A percentile compares a stretch with the other conserved stretches of the same genome.
Evolutionary conservation across 2,113 vertebrate genomes (phyloP).

Genomic region (Passerina amoena): DNA sequence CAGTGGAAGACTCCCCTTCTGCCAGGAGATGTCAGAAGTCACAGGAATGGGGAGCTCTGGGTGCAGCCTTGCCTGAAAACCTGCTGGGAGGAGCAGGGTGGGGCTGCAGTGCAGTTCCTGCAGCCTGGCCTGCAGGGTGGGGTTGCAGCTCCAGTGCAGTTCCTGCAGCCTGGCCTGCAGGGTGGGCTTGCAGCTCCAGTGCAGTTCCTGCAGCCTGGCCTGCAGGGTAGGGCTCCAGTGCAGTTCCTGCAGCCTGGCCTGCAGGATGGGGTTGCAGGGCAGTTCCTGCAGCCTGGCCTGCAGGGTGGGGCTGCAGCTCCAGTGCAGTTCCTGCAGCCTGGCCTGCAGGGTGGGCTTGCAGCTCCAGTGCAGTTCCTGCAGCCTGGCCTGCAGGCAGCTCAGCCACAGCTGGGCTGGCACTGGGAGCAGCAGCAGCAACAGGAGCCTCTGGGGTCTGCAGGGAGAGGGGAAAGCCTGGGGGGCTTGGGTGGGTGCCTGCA

Average conservation of each 20-base stretch:
- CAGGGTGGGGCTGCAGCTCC: no score
- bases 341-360: no score
- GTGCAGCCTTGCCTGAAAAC: not conserved
- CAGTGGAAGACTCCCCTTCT: not conserved
- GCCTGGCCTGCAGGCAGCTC: not conserved
- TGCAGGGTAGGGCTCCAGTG: not conserved
- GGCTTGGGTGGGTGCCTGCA: not conserved
- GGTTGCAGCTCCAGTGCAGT: no score
- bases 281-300: not conserved
- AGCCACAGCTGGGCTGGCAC: no score
- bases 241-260: fast-evolving
- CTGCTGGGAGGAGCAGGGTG: not conserved
- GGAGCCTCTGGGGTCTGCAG: not conserved
- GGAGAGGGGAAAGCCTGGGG: not conserved
- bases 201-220: no score
- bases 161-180: not conserved
- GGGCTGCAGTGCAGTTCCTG: not conserved
- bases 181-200: no score
- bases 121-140: no score
- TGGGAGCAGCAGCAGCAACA: not conserved
- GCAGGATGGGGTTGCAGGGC: no score
- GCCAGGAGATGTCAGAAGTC: fast-evolving
- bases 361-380: no score
- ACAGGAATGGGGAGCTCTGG: fast-evolving
- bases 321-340: no score